Evolutionary conservation across 2,888 invertebrate genomes (phyloP), one percentile per base, ranked within the genome.

Genomic region (Acronicta alni): DNA sequence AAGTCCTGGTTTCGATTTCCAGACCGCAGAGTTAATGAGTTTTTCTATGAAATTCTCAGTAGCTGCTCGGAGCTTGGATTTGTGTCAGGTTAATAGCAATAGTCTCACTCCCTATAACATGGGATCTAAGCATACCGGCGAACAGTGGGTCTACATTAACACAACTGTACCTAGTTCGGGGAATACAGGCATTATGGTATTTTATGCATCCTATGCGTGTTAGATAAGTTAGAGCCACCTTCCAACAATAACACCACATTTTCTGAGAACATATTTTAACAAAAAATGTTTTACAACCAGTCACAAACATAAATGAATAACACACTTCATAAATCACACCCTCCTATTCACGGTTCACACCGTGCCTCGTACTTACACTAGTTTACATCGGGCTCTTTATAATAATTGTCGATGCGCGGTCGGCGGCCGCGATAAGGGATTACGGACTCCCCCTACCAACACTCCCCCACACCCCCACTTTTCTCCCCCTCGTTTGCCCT

Each of bases 351-450:
- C 59, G 32, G 57, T 42, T 57, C 51, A 32, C 71, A 66, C 67
- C 67, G 67, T 48, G 58, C 68, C 68, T 75, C 68, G 69, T 75
- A 79, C 77, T 75, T 77, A 78, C 76, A 72, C 79, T 83, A 85
- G 86, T 87, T 87, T 85, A 81, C 81, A 77, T 81, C 82, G 69
- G 67, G 72, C 86, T 86, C 88, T 89, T 88, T 87, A 88, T 88
- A 86, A 89, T 91, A 90, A 92, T 91, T 90, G 90, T 83, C 87
- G 89, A 89, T 85, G 90, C 85, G 89, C 87, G 88, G 89, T 89
- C 90, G 86, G 86, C 83, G 85, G 83, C 80, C 83, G 85, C 89
- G 89, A 90, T 91, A 90, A 88, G 89, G 91, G 90, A 90, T 89
- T 88, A 89, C 80, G 74, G 80, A 83, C 83, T 82, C 77, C 65